Base-by-base conservation (phyloP, 2,113 vertebrate genomes). In the Vicugna pacos region DNA sequence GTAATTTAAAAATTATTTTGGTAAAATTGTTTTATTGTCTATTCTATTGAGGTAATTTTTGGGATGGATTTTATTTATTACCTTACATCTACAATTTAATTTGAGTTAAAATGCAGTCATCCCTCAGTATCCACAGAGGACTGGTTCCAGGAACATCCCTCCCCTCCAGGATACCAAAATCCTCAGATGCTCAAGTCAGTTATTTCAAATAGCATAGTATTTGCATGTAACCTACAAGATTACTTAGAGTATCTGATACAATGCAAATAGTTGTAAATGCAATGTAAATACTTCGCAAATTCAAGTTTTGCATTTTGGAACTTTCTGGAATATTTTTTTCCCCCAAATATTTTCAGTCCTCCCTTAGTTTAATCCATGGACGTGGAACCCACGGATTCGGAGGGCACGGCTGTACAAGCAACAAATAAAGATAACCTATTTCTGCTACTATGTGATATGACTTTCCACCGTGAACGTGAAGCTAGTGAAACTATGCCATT, bases 391-490 rank as follows among this genome's bases (percentile, higher is more conserved):
- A 56, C 16, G 17, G 54, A 56, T 56, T 19, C 54, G 20, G 54
- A 76, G 17, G 48, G 46, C 48, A 42, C 30, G 48, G 20, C 50
- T 52, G 30, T 76, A 94, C 5, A 98, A 98, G 95, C 97, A 97
- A 65, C 95, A 98, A 97, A 97, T 97, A 97, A 90, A 96, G 97
- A 97, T 73, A n/a, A 79, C 95, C 95, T 97, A 97, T 98, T 98
- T 98, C 87, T 98, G 97, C 95, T 94, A 97, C 83, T 81, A 94
- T 91, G 97, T 96, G 93, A 96, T 85, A 96, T 60, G 75, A 75
- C 86, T 97, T 94, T 86, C 83, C 94, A 89, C 93, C 89, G 94
- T 98, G 97, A 94, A 87, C 94, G 91, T 89, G 92, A 92, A 94
- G 93, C 94, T 95, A 98, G 89, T 56, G 86, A 97, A 93, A 79